phyloP scores from a whole-genome alignment of 2,113 vertebrate species.

The Eulemur rufifrons region DNA sequence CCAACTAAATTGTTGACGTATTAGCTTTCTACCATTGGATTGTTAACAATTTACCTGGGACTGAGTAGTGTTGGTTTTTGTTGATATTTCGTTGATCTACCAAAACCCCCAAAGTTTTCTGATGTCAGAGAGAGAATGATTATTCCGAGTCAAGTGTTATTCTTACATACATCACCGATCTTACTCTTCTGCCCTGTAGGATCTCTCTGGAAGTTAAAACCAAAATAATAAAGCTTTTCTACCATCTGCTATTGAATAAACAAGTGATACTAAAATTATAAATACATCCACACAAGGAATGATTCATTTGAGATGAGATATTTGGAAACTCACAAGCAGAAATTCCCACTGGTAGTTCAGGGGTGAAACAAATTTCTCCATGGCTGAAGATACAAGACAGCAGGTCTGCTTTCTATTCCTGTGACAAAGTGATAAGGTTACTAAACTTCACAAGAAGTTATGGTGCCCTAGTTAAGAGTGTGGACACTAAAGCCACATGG shows the following conservation, averaged over 20 bases:
- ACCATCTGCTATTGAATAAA: not conserved
- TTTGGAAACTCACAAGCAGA: not conserved
- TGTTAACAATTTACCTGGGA: not conserved
- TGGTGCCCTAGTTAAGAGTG: not conserved
- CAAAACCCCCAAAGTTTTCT: not conserved
- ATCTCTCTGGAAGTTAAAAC: not conserved
- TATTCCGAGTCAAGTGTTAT: not conserved
- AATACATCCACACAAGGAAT: not conserved
- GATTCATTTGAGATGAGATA: not conserved
- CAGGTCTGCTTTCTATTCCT: not conserved
- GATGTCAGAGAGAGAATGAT: not conserved
- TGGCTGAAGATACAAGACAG: not conserved
- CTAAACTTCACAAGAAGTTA: not conserved
- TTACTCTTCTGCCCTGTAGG: not conserved
- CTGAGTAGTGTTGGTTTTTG: not conserved
- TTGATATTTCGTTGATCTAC: not conserved
- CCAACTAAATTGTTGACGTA: not conserved
- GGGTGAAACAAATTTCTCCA: not conserved
- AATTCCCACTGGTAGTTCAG: not conserved
- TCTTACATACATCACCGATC: not conserved
- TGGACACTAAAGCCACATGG: no score
- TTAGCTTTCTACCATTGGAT: not conserved
- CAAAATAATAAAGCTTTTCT: not conserved
- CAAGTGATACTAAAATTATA: not conserved
- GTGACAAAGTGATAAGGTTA: not conserved